Conservation (phyloP, 2,888 invertebrate genomes). For the Drosophila merina region DNA sequence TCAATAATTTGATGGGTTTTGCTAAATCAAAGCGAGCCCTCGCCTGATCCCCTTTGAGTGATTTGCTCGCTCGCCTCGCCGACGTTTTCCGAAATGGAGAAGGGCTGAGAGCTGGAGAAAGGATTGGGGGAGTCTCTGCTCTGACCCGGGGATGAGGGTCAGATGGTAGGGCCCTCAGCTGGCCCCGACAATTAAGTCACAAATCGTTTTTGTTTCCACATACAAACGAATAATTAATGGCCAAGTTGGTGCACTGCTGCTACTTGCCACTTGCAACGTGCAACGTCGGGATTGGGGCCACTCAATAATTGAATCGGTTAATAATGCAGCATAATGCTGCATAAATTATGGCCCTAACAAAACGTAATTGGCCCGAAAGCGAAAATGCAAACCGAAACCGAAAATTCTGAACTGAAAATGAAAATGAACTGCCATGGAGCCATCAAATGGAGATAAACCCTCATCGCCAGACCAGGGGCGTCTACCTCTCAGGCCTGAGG, state of each 20-base stretch:
- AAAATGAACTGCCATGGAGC: conserved; percentile 10
- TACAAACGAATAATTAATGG: conserved; percentile 37
- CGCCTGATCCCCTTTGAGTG: conserved; percentile 59
- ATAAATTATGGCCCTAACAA: conserved; percentile 47
- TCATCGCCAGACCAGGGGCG: neutral
- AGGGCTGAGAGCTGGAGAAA: neutral
- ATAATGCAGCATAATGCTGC: conserved; percentile 50
- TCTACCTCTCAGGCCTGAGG: no score
- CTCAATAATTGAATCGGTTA: conserved; percentile 54
- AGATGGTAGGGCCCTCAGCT: neutral
- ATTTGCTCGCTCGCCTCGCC: conserved; percentile 50
- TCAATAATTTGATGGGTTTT: conserved; percentile 50
- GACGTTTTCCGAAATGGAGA: conserved; percentile 38
- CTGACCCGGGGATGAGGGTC: neutral
- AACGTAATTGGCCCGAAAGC: conserved; percentile 30
- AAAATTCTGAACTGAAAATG: conserved; percentile 1
- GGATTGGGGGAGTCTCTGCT: neutral
- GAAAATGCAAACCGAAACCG: neutral
- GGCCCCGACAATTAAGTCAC: conserved; percentile 42
- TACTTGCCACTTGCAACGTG: neutral
- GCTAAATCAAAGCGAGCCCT: conserved; percentile 55
- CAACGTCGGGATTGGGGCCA: conserved; percentile 4
- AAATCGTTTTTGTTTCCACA: conserved; percentile 41
- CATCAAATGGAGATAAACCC: conserved; percentile 13
- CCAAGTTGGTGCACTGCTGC: conserved; percentile 12